Evolutionary conservation across 2,797 vertebrate species (phyloP), one percentile per base, ranked within the genome.

Genomic region (Telmatherina bonti): DNA sequence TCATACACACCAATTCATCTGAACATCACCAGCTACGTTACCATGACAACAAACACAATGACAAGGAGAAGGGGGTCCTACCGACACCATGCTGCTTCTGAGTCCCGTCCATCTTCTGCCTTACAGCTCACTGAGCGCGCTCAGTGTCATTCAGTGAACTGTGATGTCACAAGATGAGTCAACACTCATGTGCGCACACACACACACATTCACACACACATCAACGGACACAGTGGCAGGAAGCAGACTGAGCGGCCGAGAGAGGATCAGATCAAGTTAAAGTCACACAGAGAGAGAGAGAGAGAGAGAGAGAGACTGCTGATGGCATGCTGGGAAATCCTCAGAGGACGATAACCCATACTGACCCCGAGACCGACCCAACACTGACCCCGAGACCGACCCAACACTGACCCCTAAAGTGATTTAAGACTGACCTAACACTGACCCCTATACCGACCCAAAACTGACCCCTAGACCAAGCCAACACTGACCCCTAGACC

Each of bases 311-410:
- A 0, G 60, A 30, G 72, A 43, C 43, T 43, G 51, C 70, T 63
- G 62, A 74, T 66, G 57, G 77, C 77, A 82, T 80, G 67, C 4
- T 82, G 84, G 81, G 84, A 82, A 70, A 38, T 35, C 33, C 9
- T 35, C 33, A 71, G 35, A 49, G n/a, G n/a, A n/a, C n/a, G n/a
- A n/a, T n/a, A 38, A 38, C 38, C 38, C 8, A 35, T 9, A 35
- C 33, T 7, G 30, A 31, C 5, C 7, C 36, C 13, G 33, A 35
- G 13, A 13, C 36, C n/a, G n/a, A n/a, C n/a, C n/a, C n/a, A n/a
- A n/a, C n/a, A n/a, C n/a, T n/a, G n/a, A n/a, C n/a, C n/a, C n/a
- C n/a, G n/a, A n/a, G n/a, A n/a, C n/a, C n/a, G n/a, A n/a, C n/a
- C n/a, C n/a, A n/a, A n/a, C n/a, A n/a, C n/a, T n/a, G n/a, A n/a